Percentiles rank a stretch among this genome's conserved stretches.
phyloP scores from a whole-genome alignment of 2,113 vertebrate species.

The Syrrhaptes paradoxus region DNA sequence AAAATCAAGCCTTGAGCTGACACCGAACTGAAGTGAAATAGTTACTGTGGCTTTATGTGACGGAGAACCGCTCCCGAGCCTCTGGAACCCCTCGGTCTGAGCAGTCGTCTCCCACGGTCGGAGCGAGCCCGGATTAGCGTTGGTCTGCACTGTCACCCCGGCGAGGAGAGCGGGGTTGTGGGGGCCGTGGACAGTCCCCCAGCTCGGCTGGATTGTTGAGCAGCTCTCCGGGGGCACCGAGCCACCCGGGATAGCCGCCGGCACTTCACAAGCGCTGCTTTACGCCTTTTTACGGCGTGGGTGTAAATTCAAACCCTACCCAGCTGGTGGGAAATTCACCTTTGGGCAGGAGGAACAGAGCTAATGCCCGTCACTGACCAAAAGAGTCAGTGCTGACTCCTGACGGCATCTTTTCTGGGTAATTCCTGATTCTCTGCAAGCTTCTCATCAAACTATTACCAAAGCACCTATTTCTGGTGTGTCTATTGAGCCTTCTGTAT shows the following conservation, averaged over 20 bases:
- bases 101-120: rapidly evolving
- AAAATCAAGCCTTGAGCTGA: neutral
- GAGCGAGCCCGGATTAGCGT: neutral
- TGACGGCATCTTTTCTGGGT: neutral
- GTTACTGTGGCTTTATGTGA: rapidly evolving
- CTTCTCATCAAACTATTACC: neutral
- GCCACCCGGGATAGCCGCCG: neutral
- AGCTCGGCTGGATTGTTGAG: neutral
- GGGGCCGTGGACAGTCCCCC: neutral
- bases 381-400: neutral
- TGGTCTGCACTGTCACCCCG: rapidly evolving
- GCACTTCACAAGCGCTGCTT: neutral
- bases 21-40: rapidly evolving
- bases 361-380: neutral
- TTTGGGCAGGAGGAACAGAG: neutral
- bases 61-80: neutral
- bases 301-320: neutral
- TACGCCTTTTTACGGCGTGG: rapidly evolving
- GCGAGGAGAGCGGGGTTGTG: rapidly evolving
- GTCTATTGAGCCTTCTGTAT: neutral
- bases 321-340: neutral
- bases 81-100: neutral
- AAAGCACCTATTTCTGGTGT: rapidly evolving
- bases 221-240: neutral
- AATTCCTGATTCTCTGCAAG: neutral